Base-by-base conservation (phyloP, 2,113 vertebrate species). In the Oryzias melastigma region DNA sequence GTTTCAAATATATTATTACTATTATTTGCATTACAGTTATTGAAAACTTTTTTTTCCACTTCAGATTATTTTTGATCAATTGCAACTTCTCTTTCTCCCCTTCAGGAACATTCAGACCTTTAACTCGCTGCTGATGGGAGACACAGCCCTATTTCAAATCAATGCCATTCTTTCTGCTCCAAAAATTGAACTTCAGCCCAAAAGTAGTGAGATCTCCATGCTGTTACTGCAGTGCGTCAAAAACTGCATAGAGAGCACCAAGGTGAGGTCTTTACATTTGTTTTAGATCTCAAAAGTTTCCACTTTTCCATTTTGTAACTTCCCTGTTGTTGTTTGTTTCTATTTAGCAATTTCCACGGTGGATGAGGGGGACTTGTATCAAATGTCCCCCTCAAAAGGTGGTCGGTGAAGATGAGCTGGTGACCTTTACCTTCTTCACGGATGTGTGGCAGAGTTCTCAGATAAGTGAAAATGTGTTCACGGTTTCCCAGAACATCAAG, bases 341-440 rank as follows among this genome's bases (percentile, higher is more conserved):
- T n/a, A 7, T 61, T 7, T 58, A 99, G 97, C 68, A 84, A 46
- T 98, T 99, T 49, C 25, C 93, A 1, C 96, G 97, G 1, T 99
- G 97, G 97, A 96, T 97, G 95, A 87, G 84, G 0, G 94, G 94
- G 18, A 95, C 93, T 0, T 99, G 96, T 62, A 89, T 94, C 2
- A 93, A 95, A 13, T 98, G 96, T 72, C 93, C 93, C 8, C 91
- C 95, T 4, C 95, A 95, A 77, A 87, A 7, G 0, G 61, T 89
- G 1, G 77, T 74, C 0, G 74, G 70, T 16, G 91, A 91, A 0
- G 92, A 94, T 0, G 92, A 96, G 64, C 24, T 88, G 0, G 44
- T 93, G 20, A 61, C 77, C 1, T 84, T 96, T 41, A 97, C 62
- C 72, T 99, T 98, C 85, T 93, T 88, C 77, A 92, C 1, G 3